These are phyloP conservation scores for Otus scops DNA, from an alignment of 2,797 vertebrate species.

Conservation along the genomic window DNA sequence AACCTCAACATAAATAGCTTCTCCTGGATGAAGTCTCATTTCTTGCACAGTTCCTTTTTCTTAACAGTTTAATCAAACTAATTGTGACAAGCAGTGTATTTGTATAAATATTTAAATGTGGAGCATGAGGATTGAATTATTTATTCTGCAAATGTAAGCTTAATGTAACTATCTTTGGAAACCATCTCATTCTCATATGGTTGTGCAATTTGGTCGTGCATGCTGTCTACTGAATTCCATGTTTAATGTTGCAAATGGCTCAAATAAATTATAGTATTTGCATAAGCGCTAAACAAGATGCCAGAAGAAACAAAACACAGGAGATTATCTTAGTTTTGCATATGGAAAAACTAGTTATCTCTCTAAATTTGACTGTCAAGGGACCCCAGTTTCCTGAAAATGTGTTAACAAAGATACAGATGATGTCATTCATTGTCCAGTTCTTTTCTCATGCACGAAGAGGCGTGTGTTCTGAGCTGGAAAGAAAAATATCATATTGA, in stretches of 20 bases:
- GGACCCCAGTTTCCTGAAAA: background rate
- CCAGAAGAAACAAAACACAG: background rate
- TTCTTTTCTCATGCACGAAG: constrained; percentile 10
- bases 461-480: background rate
- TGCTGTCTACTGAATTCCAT: background rate
- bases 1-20: constrained; percentile 24
- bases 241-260: background rate
- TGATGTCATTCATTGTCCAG: background rate
- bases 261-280: background rate
- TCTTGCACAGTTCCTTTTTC: constrained; percentile 33
- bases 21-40: constrained; percentile 27
- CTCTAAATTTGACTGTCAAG: background rate
- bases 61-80: constrained; percentile 65
- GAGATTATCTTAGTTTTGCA: background rate
- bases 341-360: background rate
- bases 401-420: background rate
- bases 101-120: constrained; percentile 71
- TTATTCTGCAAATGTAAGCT: constrained; percentile 55
- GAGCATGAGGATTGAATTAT: constrained; percentile 54
- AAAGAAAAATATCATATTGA: background rate
- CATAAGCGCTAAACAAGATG: background rate
- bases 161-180: constrained; percentile 56
- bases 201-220: background rate
- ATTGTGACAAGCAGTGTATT: constrained; percentile 58
- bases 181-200: background rate